phyloP scores from a whole-genome alignment of 2,113 vertebrate species.

The Mastomys coucha region DNA sequence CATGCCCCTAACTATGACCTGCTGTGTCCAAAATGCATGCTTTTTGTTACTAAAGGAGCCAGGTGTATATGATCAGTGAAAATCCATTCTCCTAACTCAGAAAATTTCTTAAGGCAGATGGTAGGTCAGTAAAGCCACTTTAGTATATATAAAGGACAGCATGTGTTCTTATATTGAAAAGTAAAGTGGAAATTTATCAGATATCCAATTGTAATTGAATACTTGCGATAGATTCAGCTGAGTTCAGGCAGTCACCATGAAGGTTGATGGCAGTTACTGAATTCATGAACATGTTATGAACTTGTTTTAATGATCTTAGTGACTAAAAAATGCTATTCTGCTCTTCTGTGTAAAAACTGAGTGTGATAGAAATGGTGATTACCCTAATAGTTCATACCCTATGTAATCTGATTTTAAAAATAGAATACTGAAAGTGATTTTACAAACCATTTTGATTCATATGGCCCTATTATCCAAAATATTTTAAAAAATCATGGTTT shows the following conservation, averaged over 20 bases:
- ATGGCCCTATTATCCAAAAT: background rate
- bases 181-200: slow-evolving; percentile 46
- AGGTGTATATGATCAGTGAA: background rate
- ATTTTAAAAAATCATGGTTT: background rate
- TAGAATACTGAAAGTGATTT: background rate
- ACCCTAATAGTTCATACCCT: background rate
- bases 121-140: slow-evolving; percentile 37
- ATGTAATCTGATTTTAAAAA: slow-evolving; percentile 13
- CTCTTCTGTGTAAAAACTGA: background rate
- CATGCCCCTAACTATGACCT: slow-evolving; percentile 19
- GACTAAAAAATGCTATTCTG: background rate
- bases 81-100: background rate
- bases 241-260: background rate
- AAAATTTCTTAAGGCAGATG: slow-evolving; percentile 63
- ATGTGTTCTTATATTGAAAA: slow-evolving; percentile 46
- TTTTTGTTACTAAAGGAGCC: slow-evolving; percentile 37
- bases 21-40: slow-evolving; percentile 12
- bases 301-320: background rate
- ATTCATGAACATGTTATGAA: background rate
- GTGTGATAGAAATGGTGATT: background rate
- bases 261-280: background rate
- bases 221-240: background rate
- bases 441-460: background rate
- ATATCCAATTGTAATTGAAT: slow-evolving; percentile 45
- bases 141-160: background rate